Base-by-base conservation (phyloP, 2,888 invertebrate species). In the Eumacrocentrus americanus region DNA sequence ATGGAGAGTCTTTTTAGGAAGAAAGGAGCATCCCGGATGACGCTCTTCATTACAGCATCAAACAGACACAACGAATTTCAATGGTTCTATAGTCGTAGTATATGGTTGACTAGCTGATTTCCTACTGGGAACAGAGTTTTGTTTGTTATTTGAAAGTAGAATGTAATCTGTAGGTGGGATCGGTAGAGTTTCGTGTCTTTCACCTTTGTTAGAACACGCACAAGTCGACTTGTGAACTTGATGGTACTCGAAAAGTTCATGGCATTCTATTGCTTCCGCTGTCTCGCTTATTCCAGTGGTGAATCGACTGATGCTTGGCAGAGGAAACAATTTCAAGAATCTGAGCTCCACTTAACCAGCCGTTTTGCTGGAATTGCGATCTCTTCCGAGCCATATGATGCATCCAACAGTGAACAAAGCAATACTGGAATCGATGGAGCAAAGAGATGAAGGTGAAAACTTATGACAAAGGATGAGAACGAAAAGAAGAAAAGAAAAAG, bases 401-500 rank as follows among this genome's bases (percentile, higher is more conserved):
- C 40, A 40, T 52, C 40, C 20, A 40, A 12, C n/a, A 20, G 16
- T 7, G 44, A 54, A 54, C 54, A 54, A 52, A 52, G 52, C 35
- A 38, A 52, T 52, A 16, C 34, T 55, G 44, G 40, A 55, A 55
- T 46, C 37, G 55, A 42, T 34, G 14, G 55, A 44, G 35, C 46
- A 40, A 47, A 55, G 25, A 46, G 44, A 55, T 44, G 55, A 46
- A 55, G 47, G 35, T 55, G 55, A 46, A 55, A 47, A 55, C 22
- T 46, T 29, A 40, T 29, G 29, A 50, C 34, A 34, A 34, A 16
- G 20, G 50, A 50, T 18, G 35, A 50, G 18, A 46, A 22, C 12
- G 6, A 11, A 18, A 35, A 11, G 2, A 34, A 50, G 5, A 37
- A 52, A 40, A 38, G 23, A 22, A 51, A 51, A 23, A 5, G 2